phyloP scores from a whole-genome alignment of 2,797 vertebrate genomes.

The Pipistrellus kuhlii region DNA sequence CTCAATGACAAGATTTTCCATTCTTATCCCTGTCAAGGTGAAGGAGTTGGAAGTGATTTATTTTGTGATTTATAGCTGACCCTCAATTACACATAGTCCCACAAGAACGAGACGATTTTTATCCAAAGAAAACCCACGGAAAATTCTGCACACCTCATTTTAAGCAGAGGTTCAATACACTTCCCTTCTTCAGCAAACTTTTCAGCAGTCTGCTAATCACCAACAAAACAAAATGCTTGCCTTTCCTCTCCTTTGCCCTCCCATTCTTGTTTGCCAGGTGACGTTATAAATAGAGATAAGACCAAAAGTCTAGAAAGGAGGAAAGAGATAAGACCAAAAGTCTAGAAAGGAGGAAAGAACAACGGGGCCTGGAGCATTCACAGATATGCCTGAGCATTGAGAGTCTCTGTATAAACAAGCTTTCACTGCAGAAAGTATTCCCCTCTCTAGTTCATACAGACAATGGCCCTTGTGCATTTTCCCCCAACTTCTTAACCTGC shows the following conservation, averaged over 20 bases:
- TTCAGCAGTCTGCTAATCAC: neutral
- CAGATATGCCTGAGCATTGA: neutral
- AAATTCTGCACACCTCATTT: constrained; percentile 22
- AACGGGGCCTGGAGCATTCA: neutral
- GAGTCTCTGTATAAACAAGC: neutral
- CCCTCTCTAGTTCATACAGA: neutral
- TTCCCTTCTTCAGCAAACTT: neutral
- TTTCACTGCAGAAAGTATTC: neutral
- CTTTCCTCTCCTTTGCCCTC: neutral
- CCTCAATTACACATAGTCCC: neutral
- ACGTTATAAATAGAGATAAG: constrained; percentile 10
- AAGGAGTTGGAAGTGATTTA: constrained; percentile 42
- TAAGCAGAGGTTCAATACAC: neutral
- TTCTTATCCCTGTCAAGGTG: constrained; percentile 33
- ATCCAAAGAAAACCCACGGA: constrained; percentile 54
- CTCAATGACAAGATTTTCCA: constrained; percentile 28
- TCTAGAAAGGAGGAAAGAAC: neutral
- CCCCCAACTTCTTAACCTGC: neutral
- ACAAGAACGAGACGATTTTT: neutral
- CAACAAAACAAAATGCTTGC: neutral
- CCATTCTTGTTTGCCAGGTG: neutral
- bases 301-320: constrained; percentile 10
- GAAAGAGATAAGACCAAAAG: constrained; percentile 1
- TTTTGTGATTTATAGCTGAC: neutral
- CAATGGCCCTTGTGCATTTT: no score